Conservation (phyloP, 2,888 invertebrate genomes). For the Drosophila histrio region DNA sequence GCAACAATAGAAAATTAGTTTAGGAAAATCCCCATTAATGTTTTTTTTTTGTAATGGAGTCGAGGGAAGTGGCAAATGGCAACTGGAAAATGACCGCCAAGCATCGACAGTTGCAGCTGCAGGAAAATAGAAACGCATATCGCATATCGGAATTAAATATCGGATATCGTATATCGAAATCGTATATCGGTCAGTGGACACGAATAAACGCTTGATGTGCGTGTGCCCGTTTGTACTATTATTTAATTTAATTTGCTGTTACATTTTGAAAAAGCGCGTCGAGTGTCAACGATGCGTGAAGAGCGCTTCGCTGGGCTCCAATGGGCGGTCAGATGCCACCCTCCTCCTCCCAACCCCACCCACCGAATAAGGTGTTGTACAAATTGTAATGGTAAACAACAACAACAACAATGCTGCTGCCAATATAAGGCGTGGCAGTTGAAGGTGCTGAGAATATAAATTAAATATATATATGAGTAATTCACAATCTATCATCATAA, state of each 20-base stretch:
- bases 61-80: constrained; percentile 2
- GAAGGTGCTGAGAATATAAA: background rate
- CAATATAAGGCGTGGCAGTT: constrained; percentile 48
- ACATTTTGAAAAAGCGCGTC: constrained; percentile 66
- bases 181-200: constrained; percentile 27
- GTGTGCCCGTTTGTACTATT: constrained; percentile 57
- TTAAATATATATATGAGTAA: background rate
- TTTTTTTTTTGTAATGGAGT: background rate
- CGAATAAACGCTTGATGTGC: constrained; percentile 27
- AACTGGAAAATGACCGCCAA: constrained; percentile 1
- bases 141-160: constrained; percentile 20
- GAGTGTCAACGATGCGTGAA: constrained; percentile 65
- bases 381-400: constrained; percentile 62
- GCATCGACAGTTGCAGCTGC: background rate
- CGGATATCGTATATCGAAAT: constrained; percentile 29
- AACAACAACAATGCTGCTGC: constrained; percentile 36
- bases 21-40: constrained; percentile 62
- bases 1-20: constrained; percentile 73
- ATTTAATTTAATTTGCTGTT: constrained; percentile 78
- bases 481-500: no score
- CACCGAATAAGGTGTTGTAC: constrained; percentile 62
- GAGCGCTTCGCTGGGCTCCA: constrained; percentile 61
- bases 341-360: background rate
- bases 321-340: constrained; percentile 35
- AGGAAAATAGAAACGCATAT: constrained; percentile 14